Evolutionary conservation across 1,140 invertebrate species (phyloP), one percentile per base, ranked within the genome.

Genomic region (Panagrolaimus sp.): DNA sequence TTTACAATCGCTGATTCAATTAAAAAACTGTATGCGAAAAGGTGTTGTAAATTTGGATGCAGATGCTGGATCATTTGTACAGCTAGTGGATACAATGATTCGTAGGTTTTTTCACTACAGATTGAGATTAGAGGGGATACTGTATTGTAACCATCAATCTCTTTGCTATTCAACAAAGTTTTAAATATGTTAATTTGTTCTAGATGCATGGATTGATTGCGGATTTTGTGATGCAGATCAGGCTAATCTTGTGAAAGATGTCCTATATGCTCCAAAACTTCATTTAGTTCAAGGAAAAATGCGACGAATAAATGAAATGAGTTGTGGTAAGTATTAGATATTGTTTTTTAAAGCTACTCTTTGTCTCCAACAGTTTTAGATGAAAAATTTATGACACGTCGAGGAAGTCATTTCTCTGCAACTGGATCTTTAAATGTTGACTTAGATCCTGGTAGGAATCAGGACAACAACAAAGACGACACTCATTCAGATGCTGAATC

Each of bases 251-350:
- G 76, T 78, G 13, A 74, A 68, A 25, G 74, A 76, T 42, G 67
- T 76, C 57, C 61, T 76, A 11, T 76, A 76, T 53, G 74, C 74
- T 4, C 76, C 74, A 16, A 76, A 76, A 45, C 38, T 76, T 27
- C 74, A 76, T 68, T 47, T 76, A 42, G 77, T 78, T 63, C 45
- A 75, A 14, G 76, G 76, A 16, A 70, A 78, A 63, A 63, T 76
- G 47, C 72, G 74, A 8, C 62, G 48, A 48, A 51, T 78, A 25
- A 76, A 76, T 57, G 74, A 76, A 42, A 20, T 57, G 20, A 20
- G 27, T 11, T 5, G 27, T 38, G 23, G 43, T 25, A 7, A 5
- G 7, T 20, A 14, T n/a, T 11, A 9, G 7, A 61, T 63, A 25
- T 8, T 13, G 13, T 7, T 13, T 65, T 9, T 13, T 9, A 53